Evolutionary conservation across 2,888 invertebrate species (phyloP), one percentile per base, ranked within the genome.

Genomic region (Drosophila atroscutellata): DNA sequence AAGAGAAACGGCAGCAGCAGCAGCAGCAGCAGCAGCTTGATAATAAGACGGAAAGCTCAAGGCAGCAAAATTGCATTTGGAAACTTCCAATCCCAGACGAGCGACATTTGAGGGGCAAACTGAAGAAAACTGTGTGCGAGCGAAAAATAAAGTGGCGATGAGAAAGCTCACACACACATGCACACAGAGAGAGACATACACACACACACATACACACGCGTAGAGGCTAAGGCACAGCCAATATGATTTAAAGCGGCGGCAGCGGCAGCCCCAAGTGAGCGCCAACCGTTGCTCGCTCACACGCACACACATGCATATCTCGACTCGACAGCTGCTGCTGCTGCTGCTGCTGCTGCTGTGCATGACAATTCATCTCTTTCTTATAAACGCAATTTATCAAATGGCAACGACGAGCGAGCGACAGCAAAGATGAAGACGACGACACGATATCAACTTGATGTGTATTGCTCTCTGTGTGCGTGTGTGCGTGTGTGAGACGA

Each of bases 361-460:
- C 91, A 91, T 91, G 91, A 91, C 91, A 91, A 91, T 91, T 92
- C 91, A 91, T 91, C 91, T 91, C 91, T 91, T 91, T 91, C 91
- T 92, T 91, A 91, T 91, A 91, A 92, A 91, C 91, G 91, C 91
- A 90, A 91, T 91, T 91, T 91, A 91, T 91, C 92, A 92, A 92
- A 91, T 89, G 90, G 77, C 81, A 91, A 91, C 90, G 91, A 91
- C 90, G 91, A 90, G 90, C 85, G 80, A 90, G 85, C 90, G 90
- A 91, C 91, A 83, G 91, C 90, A 87, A 90, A 83, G 86, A 90
- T 89, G 88, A 90, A 85, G 90, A 88, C 88, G 90, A 89, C 89
- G 84, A 85, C 89, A 89, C 86, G 89, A 89, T 89, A 90, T 91
- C 91, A 90, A 84, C 69, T 89, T 90, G 90, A 86, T 85, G 89